Conservation (phyloP, 2,113 vertebrate genomes). For the Macaca mulatta region DNA sequence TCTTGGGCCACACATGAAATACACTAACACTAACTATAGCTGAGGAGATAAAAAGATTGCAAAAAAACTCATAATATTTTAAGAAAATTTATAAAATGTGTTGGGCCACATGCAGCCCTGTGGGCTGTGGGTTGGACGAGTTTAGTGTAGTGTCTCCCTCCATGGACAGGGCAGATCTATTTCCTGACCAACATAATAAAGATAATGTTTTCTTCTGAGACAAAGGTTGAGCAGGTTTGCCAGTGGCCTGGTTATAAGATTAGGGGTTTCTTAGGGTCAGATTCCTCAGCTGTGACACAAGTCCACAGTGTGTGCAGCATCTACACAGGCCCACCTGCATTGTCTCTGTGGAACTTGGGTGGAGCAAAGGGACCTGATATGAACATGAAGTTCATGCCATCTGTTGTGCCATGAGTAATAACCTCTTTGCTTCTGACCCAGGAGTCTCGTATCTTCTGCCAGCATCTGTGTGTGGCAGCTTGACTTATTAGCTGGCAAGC, state of each 20-base stretch:
- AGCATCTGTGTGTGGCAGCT: not conserved
- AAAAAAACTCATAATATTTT: too few relatives aligned
- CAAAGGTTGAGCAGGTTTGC: not conserved
- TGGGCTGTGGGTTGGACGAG: too few relatives aligned
- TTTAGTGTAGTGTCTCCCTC: not conserved
- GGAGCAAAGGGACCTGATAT: not conserved
- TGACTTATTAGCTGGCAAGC: not conserved
- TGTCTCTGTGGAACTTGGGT: not conserved
- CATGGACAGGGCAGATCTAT: not conserved
- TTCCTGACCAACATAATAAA: not conserved
- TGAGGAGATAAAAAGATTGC: too few relatives aligned
- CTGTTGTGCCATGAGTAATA: not conserved
- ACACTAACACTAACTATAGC: too few relatives aligned
- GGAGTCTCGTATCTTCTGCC: not conserved
- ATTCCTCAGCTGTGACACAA: not conserved
- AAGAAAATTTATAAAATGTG: too few relatives aligned
- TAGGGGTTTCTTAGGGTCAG: not conserved
- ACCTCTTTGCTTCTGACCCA: not conserved
- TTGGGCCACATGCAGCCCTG: not conserved
- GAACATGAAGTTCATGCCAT: not conserved
- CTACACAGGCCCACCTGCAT: not conserved
- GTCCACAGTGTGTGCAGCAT: too few relatives aligned
- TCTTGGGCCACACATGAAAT: too few relatives aligned
- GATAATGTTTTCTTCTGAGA: not conserved
- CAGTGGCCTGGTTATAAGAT: not conserved